phyloP scores from a whole-genome alignment of 2,113 vertebrate species.

The Sprattus sprattus region DNA sequence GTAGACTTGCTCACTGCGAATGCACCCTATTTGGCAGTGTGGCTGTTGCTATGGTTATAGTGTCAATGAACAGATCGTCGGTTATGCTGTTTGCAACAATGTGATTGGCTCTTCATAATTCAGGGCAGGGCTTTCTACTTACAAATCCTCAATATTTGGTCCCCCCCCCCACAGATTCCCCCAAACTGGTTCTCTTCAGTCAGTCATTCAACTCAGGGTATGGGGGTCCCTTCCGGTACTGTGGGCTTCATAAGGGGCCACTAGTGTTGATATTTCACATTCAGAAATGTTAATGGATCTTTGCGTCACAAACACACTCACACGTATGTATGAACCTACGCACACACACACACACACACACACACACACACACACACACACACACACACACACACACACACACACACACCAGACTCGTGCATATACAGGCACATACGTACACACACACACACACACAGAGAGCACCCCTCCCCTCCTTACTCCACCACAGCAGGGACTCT shows the following conservation, averaged over 20 bases:
- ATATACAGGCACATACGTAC: background rate
- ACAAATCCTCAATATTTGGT: too few species aligned
- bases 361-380: background rate
- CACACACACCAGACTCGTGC: background rate
- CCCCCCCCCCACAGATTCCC: too few species aligned
- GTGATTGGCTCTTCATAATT: too few species aligned
- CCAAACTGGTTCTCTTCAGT: background rate
- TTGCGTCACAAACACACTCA: background rate
- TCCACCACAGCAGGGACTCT: background rate
- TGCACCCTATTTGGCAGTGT: too few species aligned
- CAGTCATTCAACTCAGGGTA: background rate
- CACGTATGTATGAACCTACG: background rate
- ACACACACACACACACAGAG: background rate
- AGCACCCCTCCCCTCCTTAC: too few species aligned
- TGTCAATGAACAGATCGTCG: too few species aligned
- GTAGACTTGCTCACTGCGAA: too few species aligned
- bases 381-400: background rate
- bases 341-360: background rate
- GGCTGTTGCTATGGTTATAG: too few species aligned
- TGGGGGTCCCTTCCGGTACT: too few species aligned
- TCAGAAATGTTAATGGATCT: background rate
- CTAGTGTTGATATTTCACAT: background rate
- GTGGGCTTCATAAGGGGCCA: too few species aligned
- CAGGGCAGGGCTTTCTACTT: too few species aligned
- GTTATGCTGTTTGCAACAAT: too few species aligned